phyloP scores from a whole-genome alignment of 2,113 vertebrate genomes.

The Pelusios castaneus region DNA sequence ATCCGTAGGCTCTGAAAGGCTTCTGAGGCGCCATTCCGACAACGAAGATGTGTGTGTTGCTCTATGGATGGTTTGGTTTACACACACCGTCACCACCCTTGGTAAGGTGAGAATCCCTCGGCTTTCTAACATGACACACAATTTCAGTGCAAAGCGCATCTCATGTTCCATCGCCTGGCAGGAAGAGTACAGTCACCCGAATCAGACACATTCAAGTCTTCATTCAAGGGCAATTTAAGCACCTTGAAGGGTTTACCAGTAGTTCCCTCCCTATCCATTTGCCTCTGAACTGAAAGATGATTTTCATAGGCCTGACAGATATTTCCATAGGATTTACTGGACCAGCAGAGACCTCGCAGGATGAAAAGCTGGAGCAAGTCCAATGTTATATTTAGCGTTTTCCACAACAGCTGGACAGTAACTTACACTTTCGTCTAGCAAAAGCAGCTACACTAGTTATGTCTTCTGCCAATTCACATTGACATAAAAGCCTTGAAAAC shows the following conservation, averaged over 20 bases:
- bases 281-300: background rate
- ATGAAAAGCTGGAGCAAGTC: background rate
- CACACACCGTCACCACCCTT: slow-evolving; percentile 29
- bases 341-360: background rate
- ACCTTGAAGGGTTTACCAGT: background rate
- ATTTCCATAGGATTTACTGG: slow-evolving; percentile 51
- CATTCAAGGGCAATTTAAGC: background rate
- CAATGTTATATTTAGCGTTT: slow-evolving; percentile 26
- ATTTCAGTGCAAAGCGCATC: background rate
- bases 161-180: background rate
- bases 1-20: background rate
- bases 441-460: background rate
- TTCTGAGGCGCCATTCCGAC: background rate
- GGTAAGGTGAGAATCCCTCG: background rate
- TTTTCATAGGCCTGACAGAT: background rate
- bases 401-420: slow-evolving; percentile 25
- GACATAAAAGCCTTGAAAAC: background rate
- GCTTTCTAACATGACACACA: background rate
- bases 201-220: background rate
- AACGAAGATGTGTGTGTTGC: background rate
- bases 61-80: slow-evolving; percentile 37
- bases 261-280: rapidly evolving
- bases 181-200: background rate
- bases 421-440: background rate
- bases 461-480: rapidly evolving